Conservation (phyloP, 2,797 vertebrate genomes). For the Catharus ustulatus region DNA sequence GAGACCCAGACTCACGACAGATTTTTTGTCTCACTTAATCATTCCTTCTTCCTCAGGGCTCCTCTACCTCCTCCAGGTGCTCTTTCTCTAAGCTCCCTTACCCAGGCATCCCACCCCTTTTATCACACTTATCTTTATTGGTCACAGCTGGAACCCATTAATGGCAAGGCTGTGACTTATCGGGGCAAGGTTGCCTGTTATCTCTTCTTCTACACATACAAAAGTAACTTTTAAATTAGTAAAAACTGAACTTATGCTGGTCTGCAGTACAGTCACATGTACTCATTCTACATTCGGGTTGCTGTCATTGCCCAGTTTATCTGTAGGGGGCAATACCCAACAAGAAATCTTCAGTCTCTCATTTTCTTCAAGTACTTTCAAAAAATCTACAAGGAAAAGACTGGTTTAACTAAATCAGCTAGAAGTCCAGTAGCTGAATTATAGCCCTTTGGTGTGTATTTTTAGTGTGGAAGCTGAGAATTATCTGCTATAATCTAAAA, state of each 20-base stretch:
- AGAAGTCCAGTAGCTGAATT: background rate
- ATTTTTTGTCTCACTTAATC: too few species aligned
- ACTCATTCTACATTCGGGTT: background rate
- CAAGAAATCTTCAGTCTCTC: slow-evolving; percentile 52
- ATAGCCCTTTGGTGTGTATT: background rate
- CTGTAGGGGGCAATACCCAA: slow-evolving; percentile 77
- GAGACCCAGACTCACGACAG: too few species aligned
- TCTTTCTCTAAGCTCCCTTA: too few species aligned
- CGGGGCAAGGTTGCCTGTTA: too few species aligned
- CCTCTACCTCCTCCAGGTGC: too few species aligned
- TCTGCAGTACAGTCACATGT: background rate
- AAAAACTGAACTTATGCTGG: background rate
- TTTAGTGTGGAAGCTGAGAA: background rate
- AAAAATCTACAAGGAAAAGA: slow-evolving; percentile 47
- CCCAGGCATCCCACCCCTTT: too few species aligned
- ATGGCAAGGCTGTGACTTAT: too few species aligned
- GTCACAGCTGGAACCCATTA: too few species aligned
- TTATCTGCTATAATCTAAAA: background rate
- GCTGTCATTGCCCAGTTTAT: background rate
- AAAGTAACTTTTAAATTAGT: background rate
- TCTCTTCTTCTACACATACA: too few species aligned
- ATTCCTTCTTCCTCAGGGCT: too few species aligned
- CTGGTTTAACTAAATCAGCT: slow-evolving; percentile 54
- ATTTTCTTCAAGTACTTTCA: background rate
- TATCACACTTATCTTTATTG: too few species aligned